Percentiles rank a stretch among this genome's conserved stretches.
These are phyloP conservation scores for Nebria brevicollis DNA, from an alignment of 2,888 invertebrate genomes.

Conservation along the genomic window DNA sequence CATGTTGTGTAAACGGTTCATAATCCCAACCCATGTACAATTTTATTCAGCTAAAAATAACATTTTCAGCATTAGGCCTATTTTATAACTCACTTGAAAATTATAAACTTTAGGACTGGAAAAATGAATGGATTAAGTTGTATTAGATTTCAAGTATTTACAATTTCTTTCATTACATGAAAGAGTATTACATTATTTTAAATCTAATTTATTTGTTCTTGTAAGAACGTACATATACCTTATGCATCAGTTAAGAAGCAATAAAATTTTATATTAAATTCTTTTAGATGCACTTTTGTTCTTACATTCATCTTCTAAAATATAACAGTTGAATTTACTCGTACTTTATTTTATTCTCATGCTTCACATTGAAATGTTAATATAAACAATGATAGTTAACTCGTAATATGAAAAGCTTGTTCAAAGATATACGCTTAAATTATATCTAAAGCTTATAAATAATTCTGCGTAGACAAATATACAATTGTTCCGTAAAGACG, in stretches of 20 bases:
- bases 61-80: no score
- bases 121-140: no score
- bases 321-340: background rate
- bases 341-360: background rate
- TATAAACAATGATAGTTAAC: background rate
- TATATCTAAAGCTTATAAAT: background rate
- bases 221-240: background rate
- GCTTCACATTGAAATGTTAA: background rate
- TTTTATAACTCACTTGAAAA: no score
- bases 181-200: background rate
- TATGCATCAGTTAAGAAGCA: constrained; percentile 8
- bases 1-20: no score
- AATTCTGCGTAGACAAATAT: background rate
- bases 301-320: background rate
- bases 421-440: background rate
- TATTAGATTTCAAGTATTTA: no score
- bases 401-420: background rate
- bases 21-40: no score
- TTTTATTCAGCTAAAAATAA: no score
- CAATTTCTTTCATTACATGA: no score
- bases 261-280: constrained; percentile 34
- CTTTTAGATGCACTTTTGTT: constrained; percentile 29
- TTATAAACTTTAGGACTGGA: no score
- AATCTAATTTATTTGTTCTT: background rate
- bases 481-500: background rate